Evolutionary conservation across 2,888 invertebrate species (phyloP).

Genomic region (Agrotis segetum): DNA sequence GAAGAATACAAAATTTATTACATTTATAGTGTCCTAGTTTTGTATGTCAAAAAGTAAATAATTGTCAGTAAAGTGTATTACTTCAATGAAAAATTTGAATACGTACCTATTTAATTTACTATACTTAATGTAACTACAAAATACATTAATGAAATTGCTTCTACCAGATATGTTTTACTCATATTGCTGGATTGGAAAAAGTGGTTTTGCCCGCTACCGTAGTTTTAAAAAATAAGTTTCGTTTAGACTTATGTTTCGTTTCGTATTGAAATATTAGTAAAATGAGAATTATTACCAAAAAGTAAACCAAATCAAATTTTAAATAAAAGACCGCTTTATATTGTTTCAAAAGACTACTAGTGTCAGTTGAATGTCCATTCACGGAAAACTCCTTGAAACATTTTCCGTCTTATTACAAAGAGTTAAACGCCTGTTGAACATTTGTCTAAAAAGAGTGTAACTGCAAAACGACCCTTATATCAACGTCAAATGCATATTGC

Average conservation of each 20-base stretch:
- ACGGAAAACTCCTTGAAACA: no score
- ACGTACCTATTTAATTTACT: background rate
- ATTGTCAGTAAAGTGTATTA: background rate
- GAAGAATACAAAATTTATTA: background rate
- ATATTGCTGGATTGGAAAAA: background rate
- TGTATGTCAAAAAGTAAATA: background rate
- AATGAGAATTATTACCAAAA: background rate
- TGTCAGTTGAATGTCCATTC: no score
- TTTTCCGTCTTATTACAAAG: no score
- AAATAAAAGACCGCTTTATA: no score
- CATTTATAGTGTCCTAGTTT: slow-evolving; percentile 1
- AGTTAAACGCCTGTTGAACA: no score
- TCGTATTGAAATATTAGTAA: background rate
- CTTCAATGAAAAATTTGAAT: slow-evolving; percentile 5
- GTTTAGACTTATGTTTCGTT: slow-evolving; percentile 1
- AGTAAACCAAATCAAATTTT: no score
- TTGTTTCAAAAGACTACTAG: no score
- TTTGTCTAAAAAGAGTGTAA: no score
- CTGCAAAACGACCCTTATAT: no score
- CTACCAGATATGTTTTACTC: background rate
- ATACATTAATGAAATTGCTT: background rate
- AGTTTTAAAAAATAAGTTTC: background rate
- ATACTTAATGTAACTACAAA: background rate
- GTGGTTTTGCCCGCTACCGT: no score
- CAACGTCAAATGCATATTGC: no score